A percentile compares a stretch with the other conserved stretches of the same genome.
Conservation (phyloP, 1,140 invertebrate genomes). For the Drosophila quadrilineata region DNA sequence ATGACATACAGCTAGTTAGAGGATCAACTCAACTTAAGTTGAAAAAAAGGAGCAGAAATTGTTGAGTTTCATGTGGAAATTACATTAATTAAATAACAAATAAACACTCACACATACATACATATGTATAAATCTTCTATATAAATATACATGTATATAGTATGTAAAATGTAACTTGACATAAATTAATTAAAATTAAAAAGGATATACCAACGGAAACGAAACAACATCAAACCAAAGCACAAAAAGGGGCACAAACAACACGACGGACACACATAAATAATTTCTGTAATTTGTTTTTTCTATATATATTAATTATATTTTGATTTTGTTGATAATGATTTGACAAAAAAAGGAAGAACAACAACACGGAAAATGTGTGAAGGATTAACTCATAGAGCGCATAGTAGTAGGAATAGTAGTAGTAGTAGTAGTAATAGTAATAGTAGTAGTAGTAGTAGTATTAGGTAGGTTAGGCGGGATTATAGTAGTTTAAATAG, state of each 20-base stretch:
- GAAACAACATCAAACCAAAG: conserved; percentile 6
- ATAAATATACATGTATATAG: neutral
- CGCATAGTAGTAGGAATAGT: conserved; percentile 72
- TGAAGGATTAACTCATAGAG: conserved; percentile 71
- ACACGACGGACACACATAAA: conserved; percentile 70
- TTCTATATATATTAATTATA: too few relatives aligned
- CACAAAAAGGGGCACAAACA: conserved; percentile 60
- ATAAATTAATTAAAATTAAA: too few relatives aligned
- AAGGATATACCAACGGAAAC: too few relatives aligned
- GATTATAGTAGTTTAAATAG: conserved; percentile 23
- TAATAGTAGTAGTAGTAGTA: conserved; percentile 23
- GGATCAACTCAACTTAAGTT: conserved; percentile 51
- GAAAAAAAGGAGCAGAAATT: conserved; percentile 76
- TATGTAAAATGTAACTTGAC: conserved; percentile 9
- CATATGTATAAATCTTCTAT: conserved; percentile 46
- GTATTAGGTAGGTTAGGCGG: too few relatives aligned
- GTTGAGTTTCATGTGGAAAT: conserved; percentile 80
- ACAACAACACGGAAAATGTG: conserved; percentile 65
- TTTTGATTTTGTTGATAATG: too few relatives aligned
- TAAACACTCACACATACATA: conserved; percentile 71
- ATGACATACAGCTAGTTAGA: conserved; percentile 62
- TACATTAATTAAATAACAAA: conserved; percentile 77
- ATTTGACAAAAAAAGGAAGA: too few relatives aligned
- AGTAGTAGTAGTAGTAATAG: conserved; percentile 38
- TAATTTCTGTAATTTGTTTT: too few relatives aligned